phyloP scores from a whole-genome alignment of 2,113 vertebrate species.

The Coturnix japonica region DNA sequence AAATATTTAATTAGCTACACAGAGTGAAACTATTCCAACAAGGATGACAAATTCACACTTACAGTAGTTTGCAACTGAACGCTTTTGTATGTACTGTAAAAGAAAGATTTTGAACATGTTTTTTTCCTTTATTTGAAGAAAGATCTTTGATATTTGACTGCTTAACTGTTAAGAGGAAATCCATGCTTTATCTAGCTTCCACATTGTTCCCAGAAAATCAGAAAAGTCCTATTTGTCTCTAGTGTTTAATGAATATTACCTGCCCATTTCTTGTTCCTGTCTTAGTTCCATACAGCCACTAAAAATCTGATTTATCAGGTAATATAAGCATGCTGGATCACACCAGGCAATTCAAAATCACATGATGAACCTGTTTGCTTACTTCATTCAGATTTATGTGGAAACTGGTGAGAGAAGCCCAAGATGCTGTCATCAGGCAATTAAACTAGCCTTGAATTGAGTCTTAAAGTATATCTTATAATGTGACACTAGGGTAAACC shows the following conservation, averaged over 20 bases:
- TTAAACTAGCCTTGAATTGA: background rate
- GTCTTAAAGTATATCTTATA: background rate
- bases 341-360: background rate
- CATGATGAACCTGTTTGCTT: fast-evolving
- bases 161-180: background rate
- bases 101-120: background rate
- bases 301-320: background rate
- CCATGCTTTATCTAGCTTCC: background rate
- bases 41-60: background rate
- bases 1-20: constrained; percentile 42
- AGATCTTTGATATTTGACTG: background rate
- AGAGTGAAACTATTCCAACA: background rate
- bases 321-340: background rate
- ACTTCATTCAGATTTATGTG: background rate
- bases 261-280: background rate
- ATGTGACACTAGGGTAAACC: background rate
- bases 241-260: background rate
- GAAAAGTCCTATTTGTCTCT: background rate
- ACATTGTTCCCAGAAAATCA: background rate
- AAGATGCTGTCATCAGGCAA: background rate
- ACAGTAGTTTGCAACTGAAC: background rate
- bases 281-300: background rate
- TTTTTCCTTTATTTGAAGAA: background rate
- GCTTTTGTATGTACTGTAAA: background rate
- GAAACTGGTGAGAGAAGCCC: background rate